phyloP scores from a whole-genome alignment of 2,888 invertebrate species.

The Toxonevra muliebris region DNA sequence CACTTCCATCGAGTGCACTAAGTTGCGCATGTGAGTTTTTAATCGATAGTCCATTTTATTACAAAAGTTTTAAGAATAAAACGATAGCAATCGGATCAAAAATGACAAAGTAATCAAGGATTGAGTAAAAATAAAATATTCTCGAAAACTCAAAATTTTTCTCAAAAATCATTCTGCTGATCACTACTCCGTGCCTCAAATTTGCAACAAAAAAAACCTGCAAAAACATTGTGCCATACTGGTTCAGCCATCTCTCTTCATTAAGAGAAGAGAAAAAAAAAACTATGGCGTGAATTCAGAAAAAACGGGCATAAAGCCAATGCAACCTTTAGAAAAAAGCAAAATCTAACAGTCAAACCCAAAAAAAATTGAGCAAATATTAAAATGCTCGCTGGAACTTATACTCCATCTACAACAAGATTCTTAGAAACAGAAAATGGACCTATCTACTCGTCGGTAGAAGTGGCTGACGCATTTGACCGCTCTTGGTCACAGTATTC shows the following conservation, averaged over 20 bases:
- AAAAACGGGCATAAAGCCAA: slow-evolving; percentile 7
- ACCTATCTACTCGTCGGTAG: slow-evolving; percentile 7
- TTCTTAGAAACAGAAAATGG: slow-evolving; percentile 1
- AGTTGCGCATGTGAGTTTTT: no score
- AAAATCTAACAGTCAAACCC: neutral
- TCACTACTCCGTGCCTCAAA: no score
- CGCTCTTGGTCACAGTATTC: slow-evolving; percentile 8
- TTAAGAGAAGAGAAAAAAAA: neutral
- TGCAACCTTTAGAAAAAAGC: slow-evolving; percentile 12
- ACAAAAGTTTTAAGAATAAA: no score
- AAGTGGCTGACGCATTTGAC: slow-evolving; percentile 4
- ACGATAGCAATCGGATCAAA: no score
- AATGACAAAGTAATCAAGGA: no score
- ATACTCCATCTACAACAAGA: neutral
- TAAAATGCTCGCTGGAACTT: slow-evolving; percentile 10
- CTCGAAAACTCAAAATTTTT: no score
- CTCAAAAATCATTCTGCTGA: no score
- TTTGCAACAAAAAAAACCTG: no score
- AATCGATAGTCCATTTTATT: no score
- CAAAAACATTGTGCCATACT: neutral
- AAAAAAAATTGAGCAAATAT: slow-evolving; percentile 8
- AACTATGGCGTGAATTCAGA: neutral
- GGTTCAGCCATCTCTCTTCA: neutral
- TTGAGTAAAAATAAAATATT: no score
- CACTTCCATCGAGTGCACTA: no score